Evolutionary conservation across 2,797 vertebrate species (phyloP).

Genomic region (Remorina albescens): DNA sequence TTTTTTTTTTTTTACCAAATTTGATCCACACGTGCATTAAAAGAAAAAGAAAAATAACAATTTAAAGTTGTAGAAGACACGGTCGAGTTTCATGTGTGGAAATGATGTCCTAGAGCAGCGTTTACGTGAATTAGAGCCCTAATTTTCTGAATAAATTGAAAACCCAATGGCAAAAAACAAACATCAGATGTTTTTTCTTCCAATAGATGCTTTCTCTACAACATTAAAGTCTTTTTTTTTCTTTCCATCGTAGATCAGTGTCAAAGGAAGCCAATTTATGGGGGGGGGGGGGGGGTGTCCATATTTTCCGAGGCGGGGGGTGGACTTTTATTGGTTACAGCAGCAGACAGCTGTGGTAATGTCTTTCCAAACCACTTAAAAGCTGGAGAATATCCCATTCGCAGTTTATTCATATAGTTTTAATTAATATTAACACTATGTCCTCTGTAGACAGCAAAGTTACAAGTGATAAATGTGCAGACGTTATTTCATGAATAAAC

Average conservation of each 20-base stretch:
- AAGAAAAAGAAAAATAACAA: background rate
- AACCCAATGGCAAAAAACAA: background rate
- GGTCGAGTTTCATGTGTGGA: background rate
- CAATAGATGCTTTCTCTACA: background rate
- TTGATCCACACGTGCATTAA: slow-evolving; percentile 14
- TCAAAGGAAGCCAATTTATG: slow-evolving; percentile 22
- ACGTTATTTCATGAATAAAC: slow-evolving; percentile 44
- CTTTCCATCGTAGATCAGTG: slow-evolving; percentile 2
- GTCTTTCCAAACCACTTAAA: slow-evolving; percentile 1
- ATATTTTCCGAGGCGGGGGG: too few species aligned
- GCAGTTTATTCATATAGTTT: slow-evolving; percentile 25
- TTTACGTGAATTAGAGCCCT: slow-evolving; percentile 1
- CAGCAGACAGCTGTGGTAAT: slow-evolving; percentile 2
- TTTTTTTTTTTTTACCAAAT: slow-evolving; percentile 1
- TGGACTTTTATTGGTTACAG: slow-evolving; percentile 7
- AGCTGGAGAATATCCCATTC: slow-evolving; percentile 10
- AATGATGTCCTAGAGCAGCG: slow-evolving; percentile 19
- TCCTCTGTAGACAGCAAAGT: slow-evolving; percentile 32
- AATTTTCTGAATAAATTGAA: slow-evolving; percentile 8
- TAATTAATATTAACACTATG: slow-evolving; percentile 37
- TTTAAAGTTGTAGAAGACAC: background rate
- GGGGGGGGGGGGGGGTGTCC: too few species aligned
- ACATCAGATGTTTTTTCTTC: slow-evolving; percentile 5
- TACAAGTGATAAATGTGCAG: slow-evolving; percentile 42
- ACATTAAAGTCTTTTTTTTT: slow-evolving; percentile 12